Percentiles rank a stretch among this genome's conserved stretches.
phyloP scores from a whole-genome alignment of 2,888 invertebrate species.

The Zelleria hepariella region DNA sequence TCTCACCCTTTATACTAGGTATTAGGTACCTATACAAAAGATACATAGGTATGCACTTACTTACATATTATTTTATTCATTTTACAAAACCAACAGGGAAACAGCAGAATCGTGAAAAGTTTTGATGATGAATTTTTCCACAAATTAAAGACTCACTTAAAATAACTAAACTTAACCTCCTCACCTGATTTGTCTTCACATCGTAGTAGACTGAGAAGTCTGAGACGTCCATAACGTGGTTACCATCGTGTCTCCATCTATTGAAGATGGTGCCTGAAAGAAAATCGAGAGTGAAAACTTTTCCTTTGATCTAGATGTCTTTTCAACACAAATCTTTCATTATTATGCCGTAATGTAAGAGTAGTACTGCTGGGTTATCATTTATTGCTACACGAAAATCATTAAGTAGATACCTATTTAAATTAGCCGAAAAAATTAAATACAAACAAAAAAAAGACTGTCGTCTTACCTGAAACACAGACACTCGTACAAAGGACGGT shows the following conservation, averaged over 20 bases:
- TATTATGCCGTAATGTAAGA: too few relatives aligned
- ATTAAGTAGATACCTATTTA: neutral
- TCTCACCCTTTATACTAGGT: too few relatives aligned
- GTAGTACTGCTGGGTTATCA: neutral
- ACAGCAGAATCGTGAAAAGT: too few relatives aligned
- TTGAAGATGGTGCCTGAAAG: constrained; percentile 20
- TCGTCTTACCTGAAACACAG: neutral
- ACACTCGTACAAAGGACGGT: neutral
- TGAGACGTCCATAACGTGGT: constrained; percentile 54
- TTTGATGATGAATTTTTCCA: too few relatives aligned
- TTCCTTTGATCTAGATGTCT: too few relatives aligned
- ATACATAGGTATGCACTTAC: too few relatives aligned
- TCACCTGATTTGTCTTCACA: constrained; percentile 55
- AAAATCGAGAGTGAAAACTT: neutral
- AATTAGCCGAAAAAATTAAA: neutral
- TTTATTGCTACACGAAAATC: neutral
- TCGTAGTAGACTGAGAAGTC: constrained; percentile 66
- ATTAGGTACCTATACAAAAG: too few relatives aligned
- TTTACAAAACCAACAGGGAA: too few relatives aligned
- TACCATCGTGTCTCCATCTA: neutral
- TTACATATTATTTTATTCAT: too few relatives aligned
- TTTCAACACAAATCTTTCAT: neutral
- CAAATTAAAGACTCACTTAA: too few relatives aligned
- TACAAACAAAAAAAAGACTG: neutral
- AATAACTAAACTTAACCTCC: too few relatives aligned